Evolutionary conservation across 2,797 vertebrate species (phyloP), one percentile per base, ranked within the genome.

Genomic region (Sebastes jordani): DNA sequence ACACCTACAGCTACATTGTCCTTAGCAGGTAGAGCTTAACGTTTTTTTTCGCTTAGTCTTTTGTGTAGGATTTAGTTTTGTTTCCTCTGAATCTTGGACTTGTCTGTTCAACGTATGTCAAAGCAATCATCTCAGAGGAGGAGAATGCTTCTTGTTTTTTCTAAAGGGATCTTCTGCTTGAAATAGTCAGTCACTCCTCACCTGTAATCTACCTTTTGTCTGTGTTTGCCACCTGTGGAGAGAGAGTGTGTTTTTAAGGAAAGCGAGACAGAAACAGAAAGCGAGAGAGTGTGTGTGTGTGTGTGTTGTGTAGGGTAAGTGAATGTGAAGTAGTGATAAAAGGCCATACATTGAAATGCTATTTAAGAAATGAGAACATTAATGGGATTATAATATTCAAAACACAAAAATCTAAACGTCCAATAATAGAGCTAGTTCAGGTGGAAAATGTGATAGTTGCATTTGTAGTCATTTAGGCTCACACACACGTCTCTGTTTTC

Each of bases 1-100:
- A 90, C 90, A 87, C 89, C 93, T 91, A 90, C 32, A 77, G 58
- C 81, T 71, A 34, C 83, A 94, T 95, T 95, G 92, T 94, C 88
- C 84, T 88, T 60, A 81, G 81, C 86, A 92, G 87, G 84, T 78
- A 76, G 82, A 93, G 91, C 91, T 88, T 85, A 86, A 85, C 82
- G 6, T 65, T 49, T 79, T 73, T 74, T 84, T 74, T 52, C 49
- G 72, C 59, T 78, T 68, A 59, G 54, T 76, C 83, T 84, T 92
- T 92, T 89, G 86, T 91, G 30, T 89, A 42, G 42, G 63, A 30
- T 46, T 52, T 56, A 30, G 68, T 85, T 89, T 90, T 71, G 88
- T 93, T 88, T 90, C 76, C 77, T 54, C 34, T 34, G 38, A 71
- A 80, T 84, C 82, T 84, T 71, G 36, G 82, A 85, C 52, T 49